Conservation (phyloP, 2,797 vertebrate genomes). For the Ptychobarbus kaznakovi region DNA sequence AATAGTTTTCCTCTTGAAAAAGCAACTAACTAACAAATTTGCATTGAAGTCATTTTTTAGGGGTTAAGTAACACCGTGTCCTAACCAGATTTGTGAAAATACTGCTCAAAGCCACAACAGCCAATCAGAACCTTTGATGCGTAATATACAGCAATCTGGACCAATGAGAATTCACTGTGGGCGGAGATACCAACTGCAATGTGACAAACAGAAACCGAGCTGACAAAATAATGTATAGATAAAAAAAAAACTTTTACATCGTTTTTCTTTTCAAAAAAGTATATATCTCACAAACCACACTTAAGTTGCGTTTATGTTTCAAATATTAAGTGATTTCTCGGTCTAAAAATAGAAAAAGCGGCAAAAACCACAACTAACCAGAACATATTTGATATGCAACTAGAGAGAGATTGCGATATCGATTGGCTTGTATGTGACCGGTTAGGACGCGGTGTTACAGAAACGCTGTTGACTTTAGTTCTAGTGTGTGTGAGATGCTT, state of each 20-base stretch:
- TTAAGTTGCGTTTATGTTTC: not conserved
- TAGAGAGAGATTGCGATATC: not conserved
- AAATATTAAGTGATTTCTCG: not conserved
- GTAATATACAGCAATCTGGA: constrained; percentile 6
- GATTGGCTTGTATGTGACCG: not conserved
- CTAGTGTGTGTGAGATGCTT: constrained; percentile 50
- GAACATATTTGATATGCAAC: constrained; percentile 1
- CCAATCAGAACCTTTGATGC: constrained; percentile 16
- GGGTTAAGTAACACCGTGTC: constrained; percentile 7
- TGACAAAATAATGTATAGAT: not conserved
- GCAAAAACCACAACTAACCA: constrained; percentile 1
- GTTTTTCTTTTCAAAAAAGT: not conserved
- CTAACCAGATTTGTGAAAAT: constrained; percentile 28
- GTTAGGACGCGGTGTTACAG: constrained; percentile 20
- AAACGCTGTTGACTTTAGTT: constrained; percentile 4
- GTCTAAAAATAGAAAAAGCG: constrained; percentile 8
- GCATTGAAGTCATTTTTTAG: constrained; percentile 55
- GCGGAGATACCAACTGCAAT: not conserved
- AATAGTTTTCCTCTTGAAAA: constrained; percentile 43
- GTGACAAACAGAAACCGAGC: not conserved
- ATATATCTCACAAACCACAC: not conserved
- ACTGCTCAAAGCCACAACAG: constrained; percentile 19
- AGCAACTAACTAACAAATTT: constrained; percentile 64
- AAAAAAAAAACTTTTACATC: not conserved
- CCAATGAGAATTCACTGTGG: constrained; percentile 29